These are phyloP conservation scores for Urocolius indicus DNA, from an alignment of 2,113 vertebrate species.

Conservation along the genomic window DNA sequence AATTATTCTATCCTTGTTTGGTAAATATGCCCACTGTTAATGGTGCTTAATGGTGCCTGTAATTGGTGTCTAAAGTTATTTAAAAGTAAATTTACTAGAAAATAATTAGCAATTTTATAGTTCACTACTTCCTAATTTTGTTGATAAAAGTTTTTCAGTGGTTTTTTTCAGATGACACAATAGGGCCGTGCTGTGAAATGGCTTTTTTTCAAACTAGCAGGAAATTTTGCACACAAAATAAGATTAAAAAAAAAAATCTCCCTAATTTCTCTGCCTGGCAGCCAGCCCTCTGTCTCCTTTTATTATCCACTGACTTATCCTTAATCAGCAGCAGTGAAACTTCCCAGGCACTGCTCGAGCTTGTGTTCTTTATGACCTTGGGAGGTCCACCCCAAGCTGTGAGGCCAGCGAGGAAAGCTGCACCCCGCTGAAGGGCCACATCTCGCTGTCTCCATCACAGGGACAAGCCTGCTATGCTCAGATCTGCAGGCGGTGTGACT, in stretches of 20 bases:
- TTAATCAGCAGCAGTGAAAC: conserved; percentile 14
- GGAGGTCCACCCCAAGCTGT: neutral
- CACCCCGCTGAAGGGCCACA: neutral
- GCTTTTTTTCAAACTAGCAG: conserved; percentile 20
- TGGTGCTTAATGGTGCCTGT: conserved; percentile 82
- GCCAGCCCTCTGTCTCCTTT: neutral
- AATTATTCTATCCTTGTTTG: conserved; percentile 64
- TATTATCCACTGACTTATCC: conserved; percentile 35
- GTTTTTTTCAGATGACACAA: conserved; percentile 68
- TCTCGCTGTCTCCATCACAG: neutral
- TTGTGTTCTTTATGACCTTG: conserved; percentile 27
- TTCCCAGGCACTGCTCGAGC: neutral
- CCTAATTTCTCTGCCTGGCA: conserved; percentile 11
- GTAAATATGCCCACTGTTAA: conserved; percentile 77
- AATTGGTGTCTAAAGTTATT: conserved; percentile 86
- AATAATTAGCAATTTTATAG: conserved; percentile 88
- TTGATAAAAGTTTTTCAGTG: conserved; percentile 70
- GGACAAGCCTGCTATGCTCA: neutral
- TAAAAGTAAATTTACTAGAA: conserved; percentile 86
- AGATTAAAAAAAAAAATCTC: neutral
- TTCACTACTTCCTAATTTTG: conserved; percentile 81
- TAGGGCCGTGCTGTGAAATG: conserved; percentile 21
- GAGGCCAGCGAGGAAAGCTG: neutral
- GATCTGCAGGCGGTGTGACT: neutral
- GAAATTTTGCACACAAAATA: conserved; percentile 10